Base-by-base conservation (phyloP, 1,140 invertebrate species). In the Chelonus insularis region DNA sequence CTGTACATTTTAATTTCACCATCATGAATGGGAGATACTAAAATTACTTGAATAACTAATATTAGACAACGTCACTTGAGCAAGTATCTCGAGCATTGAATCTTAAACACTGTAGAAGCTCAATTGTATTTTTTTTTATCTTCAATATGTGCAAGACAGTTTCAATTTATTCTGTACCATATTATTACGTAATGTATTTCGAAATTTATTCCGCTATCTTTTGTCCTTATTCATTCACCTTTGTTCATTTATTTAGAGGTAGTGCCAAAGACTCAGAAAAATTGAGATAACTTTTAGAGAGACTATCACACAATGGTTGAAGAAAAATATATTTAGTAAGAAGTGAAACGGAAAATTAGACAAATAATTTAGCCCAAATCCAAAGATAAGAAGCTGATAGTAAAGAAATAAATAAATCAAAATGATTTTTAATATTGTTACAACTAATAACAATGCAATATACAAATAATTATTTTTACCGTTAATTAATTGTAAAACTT, bases 31-130 rank as follows among this genome's bases (percentile, higher is more conserved):
- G 25, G n/a, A 21, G 57, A 51, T 21, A 21, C 47, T 23, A 36
- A 60, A 51, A 41, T 21, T 51, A 51, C 21, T 39, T 29, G 11
- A n/a, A 23, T 20, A 23, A 45, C 54, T 54, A 60, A 34, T 51
- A 29, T 25, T 34, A 14, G 12, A 39, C 34, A 45, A 61, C 20
- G 29, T 55, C 29, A 43, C 50, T 61, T 61, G 59, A 61, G 59
- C 59, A 61, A 61, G 25, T 61, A 61, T 61, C n/a, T 45, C 32
- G 39, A 45, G 48, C 43, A 52, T 59, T 18, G 39, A 32, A 43
- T 23, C 11, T 59, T 60, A 36, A 60, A 60, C 58, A 60, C 58
- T 21, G 32, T 50, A 23, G 20, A 60, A 60, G 48, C 48, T 45
- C 32, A 41, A 9, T 54, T 43, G 25, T n/a, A 51, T 34, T 18